Percentiles rank a stretch among this genome's conserved stretches.
Conservation (phyloP, 2,113 vertebrate species). For the Nicator chloris region DNA sequence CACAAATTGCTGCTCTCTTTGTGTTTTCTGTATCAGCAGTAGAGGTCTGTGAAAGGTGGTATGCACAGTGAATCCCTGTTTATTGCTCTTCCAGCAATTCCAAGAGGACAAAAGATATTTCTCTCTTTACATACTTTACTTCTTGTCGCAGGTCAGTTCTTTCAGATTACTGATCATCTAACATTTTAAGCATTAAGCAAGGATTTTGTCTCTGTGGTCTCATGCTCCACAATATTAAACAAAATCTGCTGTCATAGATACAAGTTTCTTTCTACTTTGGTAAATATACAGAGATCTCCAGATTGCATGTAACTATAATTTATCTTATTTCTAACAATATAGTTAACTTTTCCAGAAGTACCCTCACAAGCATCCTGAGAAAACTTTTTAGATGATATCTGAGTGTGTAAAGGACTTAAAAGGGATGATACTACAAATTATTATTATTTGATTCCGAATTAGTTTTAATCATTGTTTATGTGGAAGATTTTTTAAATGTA, state of each 20-base stretch:
- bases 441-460: slow-evolving; percentile 25
- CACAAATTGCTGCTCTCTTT: background rate
- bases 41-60: background rate
- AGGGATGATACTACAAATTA: background rate
- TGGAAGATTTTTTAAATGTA: slow-evolving; percentile 21
- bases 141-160: background rate
- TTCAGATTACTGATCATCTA: background rate
- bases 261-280: background rate
- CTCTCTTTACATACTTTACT: background rate
- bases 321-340: slow-evolving; percentile 1
- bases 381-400: slow-evolving; percentile 15
- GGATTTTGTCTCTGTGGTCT: background rate
- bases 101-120: background rate
- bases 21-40: background rate
- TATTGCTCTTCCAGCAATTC: background rate
- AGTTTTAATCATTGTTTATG: slow-evolving; percentile 10
- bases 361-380: background rate
- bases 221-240: background rate
- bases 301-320: background rate
- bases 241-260: slow-evolving; percentile 18
- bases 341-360: slow-evolving; percentile 10
- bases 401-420: background rate
- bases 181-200: background rate
- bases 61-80: background rate
- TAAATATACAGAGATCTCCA: background rate